These are phyloP conservation scores for Falco rusticolus DNA, from an alignment of 2,797 vertebrate species.

Conservation along the genomic window DNA sequence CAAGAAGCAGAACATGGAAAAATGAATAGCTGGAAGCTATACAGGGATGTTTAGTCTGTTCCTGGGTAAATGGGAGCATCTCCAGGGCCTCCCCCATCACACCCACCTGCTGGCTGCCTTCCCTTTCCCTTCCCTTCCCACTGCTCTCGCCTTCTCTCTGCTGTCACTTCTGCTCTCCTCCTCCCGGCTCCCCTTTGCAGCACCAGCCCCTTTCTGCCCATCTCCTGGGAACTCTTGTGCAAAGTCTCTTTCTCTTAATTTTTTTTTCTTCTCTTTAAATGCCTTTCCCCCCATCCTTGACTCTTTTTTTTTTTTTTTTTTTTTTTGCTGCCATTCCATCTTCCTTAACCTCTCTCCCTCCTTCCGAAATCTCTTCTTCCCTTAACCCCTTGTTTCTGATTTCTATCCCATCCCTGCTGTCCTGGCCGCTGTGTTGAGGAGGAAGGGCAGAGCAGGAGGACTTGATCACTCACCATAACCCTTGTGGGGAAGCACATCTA, in stretches of 20 bases:
- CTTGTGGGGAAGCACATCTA: not conserved
- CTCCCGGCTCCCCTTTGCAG: not conserved
- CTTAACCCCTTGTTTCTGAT: not conserved
- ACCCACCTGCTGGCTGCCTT: not conserved
- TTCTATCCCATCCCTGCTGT: not conserved
- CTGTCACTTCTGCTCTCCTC: not conserved
- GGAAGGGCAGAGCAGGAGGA: not conserved
- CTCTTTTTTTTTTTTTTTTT: too few species aligned
- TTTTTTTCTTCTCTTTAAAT: not conserved
- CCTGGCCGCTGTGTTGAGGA: accelerated
- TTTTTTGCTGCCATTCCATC: not conserved
- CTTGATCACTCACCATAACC: not conserved
- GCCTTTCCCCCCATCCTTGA: not conserved
- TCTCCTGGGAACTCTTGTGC: not conserved
- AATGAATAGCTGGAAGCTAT: not conserved
- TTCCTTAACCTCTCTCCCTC: not conserved
- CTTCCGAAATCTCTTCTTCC: not conserved
- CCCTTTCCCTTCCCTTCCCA: not conserved
- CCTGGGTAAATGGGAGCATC: not conserved
- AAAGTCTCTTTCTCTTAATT: not conserved
- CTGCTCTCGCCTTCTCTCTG: not conserved
- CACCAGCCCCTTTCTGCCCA: not conserved
- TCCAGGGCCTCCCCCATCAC: not conserved
- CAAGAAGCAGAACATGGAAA: not conserved
- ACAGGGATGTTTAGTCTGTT: not conserved